Conservation (phyloP, 2,113 vertebrate species). For the Romanogobio albipinnatus region DNA sequence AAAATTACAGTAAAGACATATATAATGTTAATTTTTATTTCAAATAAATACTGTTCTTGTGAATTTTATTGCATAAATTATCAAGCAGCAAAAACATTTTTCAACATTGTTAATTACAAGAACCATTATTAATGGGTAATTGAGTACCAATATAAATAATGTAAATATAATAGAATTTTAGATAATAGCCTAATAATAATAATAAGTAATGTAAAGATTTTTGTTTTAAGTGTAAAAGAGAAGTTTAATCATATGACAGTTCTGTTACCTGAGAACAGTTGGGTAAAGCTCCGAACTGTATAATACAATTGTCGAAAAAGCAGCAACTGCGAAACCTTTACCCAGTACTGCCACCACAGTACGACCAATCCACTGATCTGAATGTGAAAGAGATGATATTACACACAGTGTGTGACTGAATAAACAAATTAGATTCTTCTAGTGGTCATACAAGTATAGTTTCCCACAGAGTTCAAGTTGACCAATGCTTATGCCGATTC, state of each 20-base stretch:
- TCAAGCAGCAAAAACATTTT: no score
- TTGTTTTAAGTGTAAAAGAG: no score
- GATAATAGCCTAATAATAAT: no score
- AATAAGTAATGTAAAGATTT: no score
- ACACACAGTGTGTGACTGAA: background rate
- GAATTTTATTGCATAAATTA: no score
- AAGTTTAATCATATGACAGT: no score
- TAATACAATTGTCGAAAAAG: slow-evolving; percentile 76
- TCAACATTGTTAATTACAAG: no score
- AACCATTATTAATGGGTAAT: no score
- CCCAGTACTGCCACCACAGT: slow-evolving; percentile 71
- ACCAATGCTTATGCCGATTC: background rate
- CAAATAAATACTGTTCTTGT: no score
- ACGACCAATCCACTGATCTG: slow-evolving; percentile 65
- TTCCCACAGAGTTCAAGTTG: background rate
- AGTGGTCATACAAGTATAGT: background rate
- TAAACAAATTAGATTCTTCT: background rate
- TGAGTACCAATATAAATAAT: no score
- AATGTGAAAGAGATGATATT: slow-evolving; percentile 14
- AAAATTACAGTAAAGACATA: no score
- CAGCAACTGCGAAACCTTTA: slow-evolving; percentile 75
- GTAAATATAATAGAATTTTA: background rate
- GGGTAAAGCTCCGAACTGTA: slow-evolving; percentile 82
- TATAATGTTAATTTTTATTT: no score
- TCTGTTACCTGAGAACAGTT: slow-evolving; percentile 77